Evolutionary conservation across 1,140 invertebrate species (phyloP), one percentile per base, ranked within the genome.

Genomic region (Aplysia californica): DNA sequence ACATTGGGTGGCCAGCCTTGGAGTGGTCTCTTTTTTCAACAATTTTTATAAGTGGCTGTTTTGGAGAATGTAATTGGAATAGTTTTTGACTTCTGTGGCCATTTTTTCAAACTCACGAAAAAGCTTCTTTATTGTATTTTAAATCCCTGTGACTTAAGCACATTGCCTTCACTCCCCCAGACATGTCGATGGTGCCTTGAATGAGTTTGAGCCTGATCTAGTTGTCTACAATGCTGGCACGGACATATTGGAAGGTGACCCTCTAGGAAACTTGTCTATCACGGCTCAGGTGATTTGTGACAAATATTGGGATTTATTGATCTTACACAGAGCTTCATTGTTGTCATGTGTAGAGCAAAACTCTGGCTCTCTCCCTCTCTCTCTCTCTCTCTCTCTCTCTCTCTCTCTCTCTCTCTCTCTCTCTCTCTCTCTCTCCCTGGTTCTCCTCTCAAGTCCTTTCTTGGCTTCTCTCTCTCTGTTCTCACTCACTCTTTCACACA

Each of bases 191-290:
- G 91, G 90, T 76, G 93, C 94, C 3, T 87, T 96, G 3, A 80
- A 85, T 15, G 93, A 95, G 83, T 97, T 96, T 89, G 89, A 89
- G 65, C 94, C 96, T 0, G 93, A 96, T 87, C 89, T 97, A 33
- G 90, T 97, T 58, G 91, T 97, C 33, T 97, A 96, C 86, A 96
- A 96, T 90, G 96, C 96, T 44, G 96, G 96, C 5, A 97, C 95
- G 15, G 96, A 97, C 90, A 92, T 95, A 38, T 88, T 97, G 35
- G 91, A 93, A 41, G 93, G 94, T 0, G 96, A 97, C 90, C 92
- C 93, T 1, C 89, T 97, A 0, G 96, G 96, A 3, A 88, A 90
- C 50, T 81, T 96, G 59, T 90, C 91, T 1, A 92, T 97, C 31
- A 92, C 93, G 66, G 90, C 93, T 85, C 91, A 92, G 91, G 92